phyloP scores from a whole-genome alignment of 2,888 invertebrate species.

The Scaptomyza tumidula region DNA sequence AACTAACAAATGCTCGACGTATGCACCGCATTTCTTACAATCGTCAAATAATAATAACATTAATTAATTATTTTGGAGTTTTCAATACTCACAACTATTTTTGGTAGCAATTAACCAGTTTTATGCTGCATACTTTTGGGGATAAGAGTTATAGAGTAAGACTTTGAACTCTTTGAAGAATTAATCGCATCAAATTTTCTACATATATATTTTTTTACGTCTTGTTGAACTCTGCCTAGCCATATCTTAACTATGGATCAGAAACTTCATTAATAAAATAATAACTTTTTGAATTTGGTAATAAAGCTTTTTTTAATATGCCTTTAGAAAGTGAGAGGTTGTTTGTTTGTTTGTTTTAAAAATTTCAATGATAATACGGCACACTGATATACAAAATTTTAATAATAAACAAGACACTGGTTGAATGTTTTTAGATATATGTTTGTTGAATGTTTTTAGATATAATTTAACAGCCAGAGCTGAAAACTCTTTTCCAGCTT shows the following conservation, averaged over 20 bases:
- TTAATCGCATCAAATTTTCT: too few species aligned
- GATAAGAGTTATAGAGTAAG: background rate
- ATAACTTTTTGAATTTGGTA: constrained; percentile 12
- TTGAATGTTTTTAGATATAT: too few species aligned
- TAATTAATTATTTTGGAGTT: too few species aligned
- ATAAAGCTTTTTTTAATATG: constrained; percentile 31
- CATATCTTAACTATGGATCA: too few species aligned
- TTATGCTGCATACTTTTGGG: background rate
- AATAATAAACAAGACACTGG: constrained; percentile 9
- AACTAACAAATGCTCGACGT: background rate
- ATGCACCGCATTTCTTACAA: too few species aligned
- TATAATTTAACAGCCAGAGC: background rate
- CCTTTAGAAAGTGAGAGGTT: background rate
- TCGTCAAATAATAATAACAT: too few species aligned
- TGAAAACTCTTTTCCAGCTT: constrained; percentile 23
- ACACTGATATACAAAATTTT: background rate
- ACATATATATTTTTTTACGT: too few species aligned
- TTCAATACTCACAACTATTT: too few species aligned
- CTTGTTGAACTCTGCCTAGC: too few species aligned
- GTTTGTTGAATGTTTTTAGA: too few species aligned
- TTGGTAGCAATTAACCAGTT: too few species aligned
- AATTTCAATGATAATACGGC: background rate
- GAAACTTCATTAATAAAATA: too few species aligned
- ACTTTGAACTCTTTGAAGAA: background rate
- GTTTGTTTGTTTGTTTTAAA: background rate